Evolutionary conservation across 1,140 invertebrate genomes (phyloP), one percentile per base, ranked within the genome.

Genomic region (Papilio xuthus): DNA sequence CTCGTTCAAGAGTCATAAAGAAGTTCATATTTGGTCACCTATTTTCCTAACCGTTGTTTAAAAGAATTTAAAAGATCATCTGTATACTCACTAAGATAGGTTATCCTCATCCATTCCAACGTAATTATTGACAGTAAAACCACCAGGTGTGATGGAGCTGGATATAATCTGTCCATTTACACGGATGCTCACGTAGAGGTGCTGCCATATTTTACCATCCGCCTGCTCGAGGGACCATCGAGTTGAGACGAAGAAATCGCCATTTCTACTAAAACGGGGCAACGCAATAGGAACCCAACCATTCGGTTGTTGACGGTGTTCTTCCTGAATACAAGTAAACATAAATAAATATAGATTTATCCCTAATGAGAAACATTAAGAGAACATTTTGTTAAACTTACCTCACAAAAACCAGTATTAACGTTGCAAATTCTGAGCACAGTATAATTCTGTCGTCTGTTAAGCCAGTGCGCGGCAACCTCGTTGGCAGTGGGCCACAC

Each of bases 391-490:
- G 3, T 18, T 71, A 44, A 79, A 75, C 81, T 83, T 78, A 92
- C 91, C 83, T 88, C 85, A 69, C 85, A 91, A 26, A 67, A 23
- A 7, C 69, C 67, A 73, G 86, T 90, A 15, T 85, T 76, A 12
- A 93, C 75, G 79, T 94, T 90, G 70, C 89, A 94, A 42, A 94
- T 92, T 72, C 87, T 89, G 12, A 94, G 78, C 89, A 93, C 88
- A 32, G 90, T 90, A 63, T 88, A 89, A 88, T 98, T 99, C 94
- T 99, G 98, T 42, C 97, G 94, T 76, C 98, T 94, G 85, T 98
- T 98, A 90, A 98, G 95, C 97, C 98, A 99, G 63, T 97, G 96
- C 0, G 96, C 96, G 0, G 96, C 95, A 9, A 98, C 89, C 73
- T 96, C 95, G 8, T 94, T 94, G 41, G 96, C 95, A 42, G 96